Evolutionary conservation across 2,113 vertebrate genomes (phyloP).

Genomic region (Psammodynastes pulverulentus): DNA sequence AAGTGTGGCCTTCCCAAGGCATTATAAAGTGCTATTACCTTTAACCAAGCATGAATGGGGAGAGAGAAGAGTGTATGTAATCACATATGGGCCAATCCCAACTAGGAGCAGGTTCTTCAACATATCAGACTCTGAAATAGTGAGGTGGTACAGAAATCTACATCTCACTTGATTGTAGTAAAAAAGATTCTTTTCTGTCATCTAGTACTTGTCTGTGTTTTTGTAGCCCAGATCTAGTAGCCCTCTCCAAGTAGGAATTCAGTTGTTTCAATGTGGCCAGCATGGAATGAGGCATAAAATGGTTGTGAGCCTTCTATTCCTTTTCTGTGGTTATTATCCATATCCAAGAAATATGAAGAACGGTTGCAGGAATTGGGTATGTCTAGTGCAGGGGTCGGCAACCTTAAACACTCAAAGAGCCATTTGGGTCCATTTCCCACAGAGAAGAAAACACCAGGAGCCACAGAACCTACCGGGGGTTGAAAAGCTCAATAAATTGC

Average conservation of each 20-base stretch:
- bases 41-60: not conserved
- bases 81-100: not conserved
- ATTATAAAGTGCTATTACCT: not conserved
- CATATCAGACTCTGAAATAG: not conserved
- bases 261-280: not conserved
- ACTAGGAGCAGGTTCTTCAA: not conserved
- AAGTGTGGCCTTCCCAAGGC: too few relatives aligned
- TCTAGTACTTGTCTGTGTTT: not conserved
- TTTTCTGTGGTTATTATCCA: not conserved
- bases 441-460: too few relatives aligned
- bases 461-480: too few relatives aligned
- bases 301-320: not conserved
- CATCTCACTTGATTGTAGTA: not conserved
- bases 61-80: not conserved
- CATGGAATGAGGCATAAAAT: not conserved
- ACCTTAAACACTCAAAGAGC: too few relatives aligned
- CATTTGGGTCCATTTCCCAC: too few relatives aligned
- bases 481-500: too few relatives aligned
- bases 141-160: not conserved
- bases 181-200: not conserved
- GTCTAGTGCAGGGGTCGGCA: too few relatives aligned
- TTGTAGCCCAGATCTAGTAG: not conserved
- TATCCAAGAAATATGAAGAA: too few relatives aligned
- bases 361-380: too few relatives aligned
- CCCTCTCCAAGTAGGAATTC: not conserved